Evolutionary conservation across 2,113 vertebrate species (phyloP).

Genomic region (Ondatra zibethicus): DNA sequence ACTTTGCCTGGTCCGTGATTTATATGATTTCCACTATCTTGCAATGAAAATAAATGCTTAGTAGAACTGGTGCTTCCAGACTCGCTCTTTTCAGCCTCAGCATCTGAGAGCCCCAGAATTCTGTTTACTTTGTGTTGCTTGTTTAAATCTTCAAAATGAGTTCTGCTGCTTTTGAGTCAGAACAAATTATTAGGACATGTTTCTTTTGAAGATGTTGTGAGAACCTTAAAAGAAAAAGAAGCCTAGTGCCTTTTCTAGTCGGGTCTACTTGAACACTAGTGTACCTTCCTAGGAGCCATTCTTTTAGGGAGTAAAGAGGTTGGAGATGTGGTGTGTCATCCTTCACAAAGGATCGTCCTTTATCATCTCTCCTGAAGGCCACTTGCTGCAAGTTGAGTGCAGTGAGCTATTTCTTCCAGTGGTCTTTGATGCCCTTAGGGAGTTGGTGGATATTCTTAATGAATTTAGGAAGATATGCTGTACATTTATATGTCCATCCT

Average conservation of each 20-base stretch:
- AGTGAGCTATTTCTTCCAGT: constrained; percentile 6
- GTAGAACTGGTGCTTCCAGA: constrained; percentile 76
- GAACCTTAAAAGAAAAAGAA: background rate
- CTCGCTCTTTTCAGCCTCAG: constrained; percentile 78
- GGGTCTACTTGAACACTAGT: constrained; percentile 43
- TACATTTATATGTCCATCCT: background rate
- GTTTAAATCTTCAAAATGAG: constrained; percentile 65
- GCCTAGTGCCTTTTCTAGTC: constrained; percentile 39
- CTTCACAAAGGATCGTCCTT: constrained; percentile 37
- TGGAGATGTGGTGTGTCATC: background rate
- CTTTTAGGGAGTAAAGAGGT: background rate
- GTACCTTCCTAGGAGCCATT: background rate
- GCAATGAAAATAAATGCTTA: constrained; percentile 86
- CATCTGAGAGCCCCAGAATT: constrained; percentile 55
- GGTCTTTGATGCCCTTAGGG: background rate
- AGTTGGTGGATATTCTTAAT: constrained; percentile 62
- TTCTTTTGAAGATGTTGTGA: constrained; percentile 53
- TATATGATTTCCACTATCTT: constrained; percentile 86
- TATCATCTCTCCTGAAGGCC: background rate
- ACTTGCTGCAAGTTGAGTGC: constrained; percentile 10
- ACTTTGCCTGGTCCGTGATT: constrained; percentile 85
- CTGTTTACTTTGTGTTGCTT: constrained; percentile 59
- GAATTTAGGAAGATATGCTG: background rate
- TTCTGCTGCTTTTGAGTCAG: constrained; percentile 64
- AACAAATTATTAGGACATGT: constrained; percentile 52